Evolutionary conservation across 2,797 vertebrate species (phyloP).

Genomic region (Myoxocephalus aenaeus): DNA sequence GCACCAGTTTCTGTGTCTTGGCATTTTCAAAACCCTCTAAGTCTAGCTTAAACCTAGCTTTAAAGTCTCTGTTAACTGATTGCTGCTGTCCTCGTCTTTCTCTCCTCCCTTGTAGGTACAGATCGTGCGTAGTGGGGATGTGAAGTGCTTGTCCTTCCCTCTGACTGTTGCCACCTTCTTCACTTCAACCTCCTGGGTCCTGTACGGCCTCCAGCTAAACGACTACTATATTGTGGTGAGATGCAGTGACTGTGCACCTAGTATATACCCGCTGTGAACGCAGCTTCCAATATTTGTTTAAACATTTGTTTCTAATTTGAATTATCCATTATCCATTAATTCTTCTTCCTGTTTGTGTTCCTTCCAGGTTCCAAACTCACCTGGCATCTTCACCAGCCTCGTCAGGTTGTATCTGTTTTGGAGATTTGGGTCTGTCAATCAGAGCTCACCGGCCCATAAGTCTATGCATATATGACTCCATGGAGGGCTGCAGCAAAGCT

Average conservation of each 20-base stretch:
- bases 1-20: background rate
- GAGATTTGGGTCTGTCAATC: slow-evolving; percentile 75
- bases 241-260: background rate
- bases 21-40: background rate
- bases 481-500: background rate
- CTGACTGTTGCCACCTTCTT: slow-evolving; percentile 92
- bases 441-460: slow-evolving; percentile 77
- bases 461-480: slow-evolving; percentile 77
- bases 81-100: background rate
- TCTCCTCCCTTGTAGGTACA: slow-evolving; percentile 77
- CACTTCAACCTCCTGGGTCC: slow-evolving; percentile 91
- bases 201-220: slow-evolving; percentile 87
- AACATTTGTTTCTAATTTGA: no score
- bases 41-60: background rate
- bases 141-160: slow-evolving; percentile 90
- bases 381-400: slow-evolving; percentile 91
- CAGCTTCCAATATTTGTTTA: no score
- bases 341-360: slow-evolving; percentile 24
- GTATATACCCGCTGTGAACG: background rate
- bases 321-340: background rate
- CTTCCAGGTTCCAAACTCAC: slow-evolving; percentile 90
- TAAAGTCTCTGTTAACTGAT: background rate
- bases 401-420: slow-evolving; percentile 92
- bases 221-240: slow-evolving; percentile 91
- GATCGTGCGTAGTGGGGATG: slow-evolving; percentile 87